Evolutionary conservation across 2,797 vertebrate species (phyloP), one percentile per base, ranked within the genome.

Genomic region (Crenuchus spilurus): DNA sequence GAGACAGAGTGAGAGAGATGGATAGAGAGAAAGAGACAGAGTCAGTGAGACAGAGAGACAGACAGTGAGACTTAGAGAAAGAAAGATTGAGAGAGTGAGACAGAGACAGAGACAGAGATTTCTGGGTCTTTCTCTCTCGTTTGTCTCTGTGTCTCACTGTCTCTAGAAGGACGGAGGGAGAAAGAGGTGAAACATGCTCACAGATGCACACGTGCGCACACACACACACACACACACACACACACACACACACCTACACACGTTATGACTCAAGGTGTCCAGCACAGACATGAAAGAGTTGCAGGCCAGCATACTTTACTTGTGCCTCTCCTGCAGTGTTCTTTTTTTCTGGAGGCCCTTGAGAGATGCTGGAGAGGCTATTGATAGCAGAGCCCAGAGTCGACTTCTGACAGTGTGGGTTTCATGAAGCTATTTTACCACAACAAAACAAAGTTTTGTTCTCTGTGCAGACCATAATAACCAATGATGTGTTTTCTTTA

Each of bases 1-100:
- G n/a, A n/a, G n/a, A n/a, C n/a, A 24, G 31, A 82, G 33, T 39
- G 75, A 35, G 33, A 35, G 33, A 72, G 41, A 58, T 49, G 37
- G 48, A 18, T 18, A 49, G 41, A 42, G 28, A 41, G 44, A 42
- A 33, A 35, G n/a, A 60, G 31, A 22, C 16, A 39, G 33, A n/a
- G n/a, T 54, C 26, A 26, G 24, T 52, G 13, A n/a, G 1, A 51
- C 1, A 24, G 22, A 24, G 9, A 24, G 22, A 2, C 4, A 13
- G 1, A 14, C 22, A 14, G 2, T 7, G 52, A 16, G 14, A 7
- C n/a, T n/a, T n/a, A n/a, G 52, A 8, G 52, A 54, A 14, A 16
- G 14, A 31, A 16, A 35, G 8, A 8, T 3, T 3, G 33, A 35
- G 8, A 35, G 33, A 35, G 33, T 4, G 33, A 35, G 33, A 35